Percentiles rank a stretch among this genome's conserved stretches.
Conservation (phyloP, 2,113 vertebrate genomes). For the Macrotus californicus region DNA sequence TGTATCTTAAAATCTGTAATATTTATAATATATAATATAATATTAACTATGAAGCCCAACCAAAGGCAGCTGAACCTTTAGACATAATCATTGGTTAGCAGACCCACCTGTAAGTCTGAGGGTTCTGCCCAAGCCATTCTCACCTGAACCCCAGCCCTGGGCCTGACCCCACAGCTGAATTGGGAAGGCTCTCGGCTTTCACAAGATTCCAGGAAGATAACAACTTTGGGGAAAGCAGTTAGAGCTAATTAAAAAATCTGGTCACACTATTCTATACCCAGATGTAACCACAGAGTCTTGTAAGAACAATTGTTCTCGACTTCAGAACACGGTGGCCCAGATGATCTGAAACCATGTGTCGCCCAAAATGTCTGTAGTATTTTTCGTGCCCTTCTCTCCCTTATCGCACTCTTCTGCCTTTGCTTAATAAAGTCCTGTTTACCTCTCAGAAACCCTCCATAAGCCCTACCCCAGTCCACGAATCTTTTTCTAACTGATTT, state of each 20-base stretch:
- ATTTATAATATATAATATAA: too few relatives aligned
- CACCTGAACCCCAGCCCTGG: rapidly evolving
- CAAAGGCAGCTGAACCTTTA: not conserved
- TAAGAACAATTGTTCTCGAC: not conserved
- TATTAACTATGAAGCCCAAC: not conserved
- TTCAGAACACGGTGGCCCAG: not conserved
- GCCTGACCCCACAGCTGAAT: not conserved
- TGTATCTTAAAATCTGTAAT: too few relatives aligned
- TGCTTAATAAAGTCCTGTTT: not conserved
- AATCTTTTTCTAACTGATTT: not conserved
- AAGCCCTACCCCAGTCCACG: not conserved
- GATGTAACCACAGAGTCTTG: not conserved
- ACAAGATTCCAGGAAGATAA: not conserved
- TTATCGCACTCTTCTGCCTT: not conserved
- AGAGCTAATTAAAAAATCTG: not conserved
- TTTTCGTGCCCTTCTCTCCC: not conserved
- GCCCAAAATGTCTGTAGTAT: not conserved
- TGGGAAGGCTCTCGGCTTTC: not conserved
- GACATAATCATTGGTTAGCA: not conserved
- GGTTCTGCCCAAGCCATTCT: not conserved
- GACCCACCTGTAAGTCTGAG: not conserved
- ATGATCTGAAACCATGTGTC: not conserved
- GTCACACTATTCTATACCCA: not conserved
- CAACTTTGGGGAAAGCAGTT: not conserved
- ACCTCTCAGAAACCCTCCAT: not conserved